Conservation (phyloP, 1,140 invertebrate genomes). For the Branchinecta lindahli region DNA sequence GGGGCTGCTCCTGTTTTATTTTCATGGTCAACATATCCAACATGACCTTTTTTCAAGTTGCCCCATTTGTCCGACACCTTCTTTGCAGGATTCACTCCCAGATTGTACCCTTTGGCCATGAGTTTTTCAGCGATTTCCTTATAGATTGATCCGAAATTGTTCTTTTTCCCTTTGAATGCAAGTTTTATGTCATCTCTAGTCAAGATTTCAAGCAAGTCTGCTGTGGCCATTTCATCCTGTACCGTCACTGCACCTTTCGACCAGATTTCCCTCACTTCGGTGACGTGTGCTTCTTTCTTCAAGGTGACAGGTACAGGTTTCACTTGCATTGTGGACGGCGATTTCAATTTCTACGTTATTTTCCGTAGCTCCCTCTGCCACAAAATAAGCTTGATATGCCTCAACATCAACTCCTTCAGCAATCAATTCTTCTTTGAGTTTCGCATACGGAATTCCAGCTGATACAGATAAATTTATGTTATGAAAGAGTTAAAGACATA, state of each 20-base stretch:
- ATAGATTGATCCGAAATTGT: constrained; percentile 1
- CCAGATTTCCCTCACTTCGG: constrained; percentile 7
- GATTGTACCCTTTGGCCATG: background rate
- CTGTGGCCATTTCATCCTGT: constrained; percentile 7
- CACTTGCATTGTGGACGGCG: background rate
- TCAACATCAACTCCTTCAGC: constrained; percentile 3
- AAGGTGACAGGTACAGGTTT: background rate
- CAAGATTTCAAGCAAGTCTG: constrained; percentile 5
- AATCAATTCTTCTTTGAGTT: background rate
- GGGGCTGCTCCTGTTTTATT: constrained; percentile 4
- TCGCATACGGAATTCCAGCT: background rate
- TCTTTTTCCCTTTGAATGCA: constrained; percentile 8
- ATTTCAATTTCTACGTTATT: background rate
- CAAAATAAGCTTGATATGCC: background rate
- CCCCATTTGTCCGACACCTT: constrained; percentile 7
- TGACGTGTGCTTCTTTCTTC: constrained; percentile 5
- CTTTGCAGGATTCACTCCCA: constrained; percentile 5
- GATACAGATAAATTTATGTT: constrained; percentile 6
- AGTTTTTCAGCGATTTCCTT: constrained; percentile 2
- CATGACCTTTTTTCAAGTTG: constrained; percentile 8
- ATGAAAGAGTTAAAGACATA: constrained; percentile 1
- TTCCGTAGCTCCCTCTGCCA: background rate
- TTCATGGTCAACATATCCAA: background rate
- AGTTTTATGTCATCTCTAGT: constrained; percentile 6
- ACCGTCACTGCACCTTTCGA: constrained; percentile 3